These are phyloP conservation scores for Beris chalybata DNA, from an alignment of 2,888 invertebrate species.

Conservation along the genomic window DNA sequence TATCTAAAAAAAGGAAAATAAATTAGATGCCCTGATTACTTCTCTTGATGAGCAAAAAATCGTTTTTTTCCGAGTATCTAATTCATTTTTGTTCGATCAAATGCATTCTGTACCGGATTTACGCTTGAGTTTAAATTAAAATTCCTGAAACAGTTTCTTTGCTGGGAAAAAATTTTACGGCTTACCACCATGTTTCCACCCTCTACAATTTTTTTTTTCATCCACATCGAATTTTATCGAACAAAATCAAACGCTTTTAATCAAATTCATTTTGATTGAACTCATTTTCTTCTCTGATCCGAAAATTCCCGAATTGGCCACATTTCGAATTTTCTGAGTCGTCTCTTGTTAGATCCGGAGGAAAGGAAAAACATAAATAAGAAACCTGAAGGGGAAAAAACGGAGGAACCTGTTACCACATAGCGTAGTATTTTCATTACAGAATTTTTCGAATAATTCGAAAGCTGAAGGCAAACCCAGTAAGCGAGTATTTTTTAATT, in stretches of 20 bases:
- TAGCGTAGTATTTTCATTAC: conserved; percentile 16
- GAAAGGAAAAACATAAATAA: neutral
- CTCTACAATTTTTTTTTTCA: too few relatives aligned
- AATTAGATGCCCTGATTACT: too few relatives aligned
- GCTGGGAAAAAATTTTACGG: too few relatives aligned
- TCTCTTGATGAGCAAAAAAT: too few relatives aligned
- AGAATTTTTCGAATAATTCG: conserved; percentile 12
- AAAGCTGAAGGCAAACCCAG: conserved; percentile 6
- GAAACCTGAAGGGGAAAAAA: neutral
- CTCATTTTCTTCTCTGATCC: conserved; percentile 5
- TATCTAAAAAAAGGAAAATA: too few relatives aligned
- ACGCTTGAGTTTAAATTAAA: too few relatives aligned
- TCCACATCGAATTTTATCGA: neutral
- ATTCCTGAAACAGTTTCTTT: too few relatives aligned
- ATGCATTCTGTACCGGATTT: too few relatives aligned
- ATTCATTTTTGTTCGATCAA: too few relatives aligned
- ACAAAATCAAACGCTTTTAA: conserved; percentile 20
- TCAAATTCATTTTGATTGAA: conserved; percentile 26
- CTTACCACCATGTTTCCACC: too few relatives aligned
- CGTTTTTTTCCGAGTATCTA: too few relatives aligned
- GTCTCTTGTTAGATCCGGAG: neutral
- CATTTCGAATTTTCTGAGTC: conserved; percentile 16
- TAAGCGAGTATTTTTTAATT: conserved; percentile 30
- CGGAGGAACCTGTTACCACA: conserved; percentile 6
- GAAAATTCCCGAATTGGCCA: conserved; percentile 17